Evolutionary conservation across 2,888 invertebrate species (phyloP), one percentile per base, ranked within the genome.

Genomic region (Mantis religiosa): DNA sequence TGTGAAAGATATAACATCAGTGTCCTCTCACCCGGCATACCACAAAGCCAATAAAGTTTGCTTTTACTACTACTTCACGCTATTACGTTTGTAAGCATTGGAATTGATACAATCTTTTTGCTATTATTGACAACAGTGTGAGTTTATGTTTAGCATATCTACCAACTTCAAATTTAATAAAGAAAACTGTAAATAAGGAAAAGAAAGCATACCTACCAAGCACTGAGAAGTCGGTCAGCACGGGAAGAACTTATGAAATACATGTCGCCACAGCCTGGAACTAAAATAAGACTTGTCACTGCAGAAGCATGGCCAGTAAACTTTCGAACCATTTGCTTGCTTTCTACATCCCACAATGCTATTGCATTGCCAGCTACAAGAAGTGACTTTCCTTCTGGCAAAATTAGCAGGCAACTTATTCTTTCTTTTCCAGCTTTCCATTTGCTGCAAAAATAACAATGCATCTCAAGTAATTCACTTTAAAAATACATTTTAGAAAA

Each of bases 301-400:
- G 95, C 94, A 71, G 94, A 94, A 28, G 95, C 95, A 92, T 96
- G 96, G 0, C 96, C 96, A 0, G 94, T 95, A 91, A 95, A 96
- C 2, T 94, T 95, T 92, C 94, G 94, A 82, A 97, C 92, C 25
- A 96, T 91, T 91, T 95, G 94, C 92, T 95, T 94, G 0, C 93
- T 94, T 14, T 93, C 92, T 47, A 95, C 92, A 91, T 96, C 94
- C 95, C 96, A 97, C 92, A 96, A 93, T 92, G 95, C 95, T 82
- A 96, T 95, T 88, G 91, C 92, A 91, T 92, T 93, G 83, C 93
- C 92, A 81, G 93, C 94, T 87, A 93, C 93, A 89, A 94, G 89
- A 85, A 94, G 89, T 25, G 90, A 89, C 81, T 91, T 91, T 54
- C 91, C 91, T 83, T 91, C 94, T 54, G 95, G 95, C 89, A 96